phyloP scores from a whole-genome alignment of 2,888 invertebrate genomes.

The Prenolepis imparis region DNA sequence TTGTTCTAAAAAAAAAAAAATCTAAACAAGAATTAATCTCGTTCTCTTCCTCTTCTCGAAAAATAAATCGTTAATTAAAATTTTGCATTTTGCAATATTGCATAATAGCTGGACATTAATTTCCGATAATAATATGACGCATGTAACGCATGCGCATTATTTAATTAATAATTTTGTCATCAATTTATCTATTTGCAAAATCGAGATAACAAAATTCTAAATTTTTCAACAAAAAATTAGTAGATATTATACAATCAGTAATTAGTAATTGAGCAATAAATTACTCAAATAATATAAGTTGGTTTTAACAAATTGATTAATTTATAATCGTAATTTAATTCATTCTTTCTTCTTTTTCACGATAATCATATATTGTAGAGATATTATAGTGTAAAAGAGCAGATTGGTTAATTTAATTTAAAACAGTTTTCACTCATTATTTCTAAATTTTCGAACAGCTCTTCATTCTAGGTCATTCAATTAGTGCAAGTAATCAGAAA shows the following conservation, averaged over 20 bases:
- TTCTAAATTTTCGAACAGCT: background rate
- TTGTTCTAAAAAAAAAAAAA: background rate
- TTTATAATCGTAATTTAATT: background rate
- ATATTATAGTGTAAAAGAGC: background rate
- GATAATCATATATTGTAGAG: background rate
- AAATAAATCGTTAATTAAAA: background rate
- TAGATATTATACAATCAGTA: background rate
- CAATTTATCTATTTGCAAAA: background rate
- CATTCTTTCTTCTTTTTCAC: background rate
- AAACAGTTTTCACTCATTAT: background rate
- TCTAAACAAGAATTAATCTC: background rate
- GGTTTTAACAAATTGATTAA: background rate
- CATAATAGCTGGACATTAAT: constrained; percentile 4
- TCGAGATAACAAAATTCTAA: background rate
- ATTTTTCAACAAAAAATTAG: background rate
- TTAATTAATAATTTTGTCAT: background rate
- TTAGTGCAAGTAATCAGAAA: constrained; percentile 34
- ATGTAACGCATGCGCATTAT: background rate
- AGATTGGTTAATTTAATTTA: background rate
- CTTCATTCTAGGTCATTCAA: background rate
- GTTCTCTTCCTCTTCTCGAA: background rate
- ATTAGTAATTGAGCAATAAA: background rate
- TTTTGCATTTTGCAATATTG: background rate
- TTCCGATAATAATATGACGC: background rate
- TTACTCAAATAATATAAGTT: background rate